Evolutionary conservation across 2,113 vertebrate species (phyloP), one percentile per base, ranked within the genome.

Genomic region (Grammomys surdaster): DNA sequence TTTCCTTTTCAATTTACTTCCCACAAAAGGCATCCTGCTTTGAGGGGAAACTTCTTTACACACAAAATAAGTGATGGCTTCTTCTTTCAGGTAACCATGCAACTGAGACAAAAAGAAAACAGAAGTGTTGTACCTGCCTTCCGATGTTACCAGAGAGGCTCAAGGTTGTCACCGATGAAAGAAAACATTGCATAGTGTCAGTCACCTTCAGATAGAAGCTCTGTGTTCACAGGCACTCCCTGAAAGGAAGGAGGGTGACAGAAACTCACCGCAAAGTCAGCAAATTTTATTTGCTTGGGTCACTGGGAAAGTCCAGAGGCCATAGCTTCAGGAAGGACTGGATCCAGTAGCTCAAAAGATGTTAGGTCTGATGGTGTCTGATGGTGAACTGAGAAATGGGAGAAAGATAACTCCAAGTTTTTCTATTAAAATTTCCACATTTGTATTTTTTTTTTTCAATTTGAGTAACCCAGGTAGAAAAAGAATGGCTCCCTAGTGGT

Each of bases 1-100:
- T 67, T 95, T 93, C 90, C n/a, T 91, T 95, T 95, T 92, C 91
- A 73, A 92, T 95, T 93, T 96, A 69, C 87, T 87, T 88, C 91
- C 86, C 89, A 97, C 92, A 97, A 97, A 92, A 96, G 80, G 10
- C 63, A 80, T 73, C 40, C 33, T 84, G 67, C 88, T 97, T 93
- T 90, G 77, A 93, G 93, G 67, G 16, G 56, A 88, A 95, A 73
- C 80, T 56, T 91, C 54, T 92, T 96, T 95, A 73, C 63, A 93
- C 78, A 43, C 1, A 80, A 78, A 90, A 58, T 67, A 84, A 94
- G 19, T 89, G 84, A 92, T 93, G 90, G 63, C 63, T 95, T 95
- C 84, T 95, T 95, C 48, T 91, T 96, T 92, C 48, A 56, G 28
- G 26, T 24, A 86, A 69, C 28, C 40, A 54, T 26, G 40, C 54